phyloP scores from a whole-genome alignment of 2,113 vertebrate genomes.

The Charina bottae region DNA sequence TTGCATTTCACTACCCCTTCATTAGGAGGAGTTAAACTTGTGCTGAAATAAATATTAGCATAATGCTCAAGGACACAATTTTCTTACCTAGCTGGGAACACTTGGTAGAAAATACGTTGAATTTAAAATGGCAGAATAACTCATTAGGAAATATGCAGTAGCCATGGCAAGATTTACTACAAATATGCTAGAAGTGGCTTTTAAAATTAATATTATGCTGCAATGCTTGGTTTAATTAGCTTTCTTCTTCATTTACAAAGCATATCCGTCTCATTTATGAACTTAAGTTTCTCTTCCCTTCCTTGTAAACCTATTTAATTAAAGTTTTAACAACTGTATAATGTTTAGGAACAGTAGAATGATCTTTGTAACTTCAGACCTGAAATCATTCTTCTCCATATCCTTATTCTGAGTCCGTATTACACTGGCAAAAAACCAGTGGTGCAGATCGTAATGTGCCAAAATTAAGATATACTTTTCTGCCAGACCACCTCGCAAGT shows the following conservation, averaged over 20 bases:
- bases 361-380: constrained; percentile 65
- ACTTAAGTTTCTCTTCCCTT: constrained; percentile 66
- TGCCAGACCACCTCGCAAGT: neutral
- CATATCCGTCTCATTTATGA: constrained; percentile 78
- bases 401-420: constrained; percentile 40
- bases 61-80: constrained; percentile 54
- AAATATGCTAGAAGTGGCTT: constrained; percentile 71
- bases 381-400: constrained; percentile 64
- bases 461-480: neutral
- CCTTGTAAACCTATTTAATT: constrained; percentile 76
- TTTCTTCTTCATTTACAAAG: constrained; percentile 79
- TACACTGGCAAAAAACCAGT: constrained; percentile 16
- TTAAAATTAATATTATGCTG: constrained; percentile 79
- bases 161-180: constrained; percentile 71
- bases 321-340: constrained; percentile 75
- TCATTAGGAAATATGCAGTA: constrained; percentile 70
- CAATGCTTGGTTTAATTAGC: constrained; percentile 75
- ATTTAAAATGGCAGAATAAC: constrained; percentile 67
- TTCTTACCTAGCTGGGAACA: constrained; percentile 63
- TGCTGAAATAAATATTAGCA: constrained; percentile 67
- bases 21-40: constrained; percentile 57
- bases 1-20: constrained; percentile 36
- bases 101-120: constrained; percentile 61
- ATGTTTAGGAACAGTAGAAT: constrained; percentile 70
- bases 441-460: constrained; percentile 3